Evolutionary conservation across 64 coral and sea anemone species (phyloP), one percentile per base, ranked within the genome.

Genomic region (Pachyseris speciosa): DNA sequence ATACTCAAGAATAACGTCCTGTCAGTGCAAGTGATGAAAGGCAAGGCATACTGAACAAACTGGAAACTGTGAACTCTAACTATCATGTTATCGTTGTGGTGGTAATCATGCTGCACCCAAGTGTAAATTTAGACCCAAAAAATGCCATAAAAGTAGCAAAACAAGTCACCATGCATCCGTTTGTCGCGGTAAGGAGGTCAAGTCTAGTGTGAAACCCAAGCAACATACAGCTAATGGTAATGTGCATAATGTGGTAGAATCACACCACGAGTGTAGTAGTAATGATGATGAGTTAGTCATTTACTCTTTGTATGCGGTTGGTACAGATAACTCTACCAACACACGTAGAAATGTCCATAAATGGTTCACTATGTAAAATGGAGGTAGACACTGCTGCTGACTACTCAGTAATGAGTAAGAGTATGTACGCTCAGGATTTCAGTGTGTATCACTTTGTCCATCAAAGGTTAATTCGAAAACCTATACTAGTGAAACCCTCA

Each of bases 311-410:
- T 26, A 77, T 7, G 67, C 84, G 12, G 90, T 67, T 22, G 31
- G 45, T 60, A 51, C 39, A 60, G 37, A 84, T 72, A 55, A 64
- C 1, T 49, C 74, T 34, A 90, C 24, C 22, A 64, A 59, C 88
- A 67, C 70, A 59, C 24, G 57, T 30, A 48, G 15, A 86, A 49
- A 41, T 86, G 66, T 70, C 63, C 24, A 84, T 85, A 31, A 85
- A 94, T 90, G 87, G 86, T 39, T 40, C 40, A 48, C 41, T 64
- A 43, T 84, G 76, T 52, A 79, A 84, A 44, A 64, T 90, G 69
- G 86, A 85, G 27, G 52, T 94, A 60, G 87, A 94, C 68, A 94
- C 52, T 8, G 76, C 87, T 64, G 87, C 86, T 74, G 90, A 92
- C 42, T 37, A 45, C 63, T 92, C 90, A 22, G 67, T 92, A 5